Evolutionary conservation across 2,797 vertebrate species (phyloP), one percentile per base, ranked within the genome.

Genomic region (Danio aesculapii): DNA sequence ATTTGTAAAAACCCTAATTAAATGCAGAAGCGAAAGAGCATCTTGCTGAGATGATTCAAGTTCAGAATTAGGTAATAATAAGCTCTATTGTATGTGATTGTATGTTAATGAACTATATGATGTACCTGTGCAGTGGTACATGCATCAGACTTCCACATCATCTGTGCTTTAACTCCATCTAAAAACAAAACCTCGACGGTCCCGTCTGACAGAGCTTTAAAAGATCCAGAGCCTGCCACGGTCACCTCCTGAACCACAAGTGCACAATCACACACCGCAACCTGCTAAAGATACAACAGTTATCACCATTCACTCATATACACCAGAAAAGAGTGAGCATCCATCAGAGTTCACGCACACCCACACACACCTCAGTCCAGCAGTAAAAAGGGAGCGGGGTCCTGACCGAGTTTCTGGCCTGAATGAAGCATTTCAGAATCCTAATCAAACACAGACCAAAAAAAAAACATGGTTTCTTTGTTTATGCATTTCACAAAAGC

Each of bases 401-500:
- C 64, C 78, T 90, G 66, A 90, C 50, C 6, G 88, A 91, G n/a
- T 85, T 83, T 64, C 87, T 90, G 68, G 88, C 83, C 78, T 93
- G 86, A 1, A 84, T 85, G 84, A 90, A 92, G 81, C 88, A 91
- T 39, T 86, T 61, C 12, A 94, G 89, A 74, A 94, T 90, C 87
- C 94, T 95, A 84, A 61, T 6, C 4, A 87, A 84, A 78, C 39
- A 79, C 30, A n/a, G 0, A 62, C 9, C 55, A 12, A 49, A 46
- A 21, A 46, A 21, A n/a, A 57, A 9, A 57, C 6, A 19, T 5
- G 9, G 8, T 11, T 46, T 16, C 30, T 30, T 30, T 30, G 30
- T 30, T 30, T 30, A 19, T 30, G 66, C 44, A 68, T 49, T 39
- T 30, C 14, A 82, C 30, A 41, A 17, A 58, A 57, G 3, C n/a